Evolutionary conservation across 2,113 vertebrate genomes (phyloP), one percentile per base, ranked within the genome.

Genomic region (Vulpes ferrilata): DNA sequence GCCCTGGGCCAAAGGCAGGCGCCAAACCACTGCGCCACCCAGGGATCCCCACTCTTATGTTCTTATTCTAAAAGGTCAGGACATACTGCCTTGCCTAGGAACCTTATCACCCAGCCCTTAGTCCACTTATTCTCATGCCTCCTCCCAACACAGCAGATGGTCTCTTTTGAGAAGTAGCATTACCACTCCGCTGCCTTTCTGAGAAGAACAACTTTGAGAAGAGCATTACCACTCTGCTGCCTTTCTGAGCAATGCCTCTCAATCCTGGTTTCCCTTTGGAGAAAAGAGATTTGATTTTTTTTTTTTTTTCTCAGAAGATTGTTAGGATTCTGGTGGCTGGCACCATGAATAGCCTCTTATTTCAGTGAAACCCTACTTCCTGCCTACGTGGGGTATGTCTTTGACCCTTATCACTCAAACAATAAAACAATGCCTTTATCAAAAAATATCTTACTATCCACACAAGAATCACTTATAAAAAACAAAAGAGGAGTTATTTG

Each of bases 321-420:
- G 43, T 48, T 89, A 93, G 74, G 48, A 69, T 92, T 88, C 71
- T 38, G 62, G 11, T n/a, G 32, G 10, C 43, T 92, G 65, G 69
- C 20, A 87, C 51, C 11, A 32, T 62, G 19, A 80, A 79, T 57
- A 82, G 27, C 30, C 43, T 79, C 76, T 92, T 81, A 79, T 35
- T 96, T 13, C 57, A 81, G 59, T 62, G 73, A 96, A 97, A 86
- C 23, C 7, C 20, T 23, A 62, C 11, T 90, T 93, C 38, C 73
- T 96, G 87, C 43, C 67, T 79, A 48, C 8, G 15, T 62, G 19
- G 27, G 35, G 11, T 74, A 17, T 88, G 17, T 67, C 71, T 96
- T 91, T 60, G 60, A 88, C 27, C 8, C 3, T 90, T 86, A 38
- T 71, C 23, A 87, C 11, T 27, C 53, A 89, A 93, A 73, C 78